Conservation (phyloP, 2,888 invertebrate species). For the Melangyna quadrimaculata region DNA sequence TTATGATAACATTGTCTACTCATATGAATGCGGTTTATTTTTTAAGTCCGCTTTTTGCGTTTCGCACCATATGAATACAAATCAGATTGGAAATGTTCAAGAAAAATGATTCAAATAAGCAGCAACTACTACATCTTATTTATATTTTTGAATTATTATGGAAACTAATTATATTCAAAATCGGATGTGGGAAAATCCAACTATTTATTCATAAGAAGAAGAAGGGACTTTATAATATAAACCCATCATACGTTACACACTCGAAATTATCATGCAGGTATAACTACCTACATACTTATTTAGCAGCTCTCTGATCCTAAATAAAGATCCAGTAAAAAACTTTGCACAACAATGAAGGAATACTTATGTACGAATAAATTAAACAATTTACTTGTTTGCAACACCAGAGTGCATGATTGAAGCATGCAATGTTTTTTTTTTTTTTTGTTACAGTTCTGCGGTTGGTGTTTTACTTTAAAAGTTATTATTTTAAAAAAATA, state of each 20-base stretch:
- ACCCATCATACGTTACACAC: conserved; percentile 16
- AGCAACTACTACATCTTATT: background rate
- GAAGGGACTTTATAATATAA: background rate
- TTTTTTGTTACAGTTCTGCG: conserved; percentile 46
- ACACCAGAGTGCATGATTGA: conserved; percentile 54
- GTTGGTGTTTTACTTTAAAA: conserved; percentile 58
- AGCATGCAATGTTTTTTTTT: conserved; percentile 8
- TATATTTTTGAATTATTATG: conserved; percentile 23
- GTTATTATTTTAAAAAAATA: conserved; percentile 50
- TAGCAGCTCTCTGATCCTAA: background rate
- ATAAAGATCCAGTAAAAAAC: conserved; percentile 29
- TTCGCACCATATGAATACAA: conserved; percentile 67
- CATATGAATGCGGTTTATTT: conserved; percentile 60
- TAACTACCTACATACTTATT: background rate
- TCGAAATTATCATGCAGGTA: background rate
- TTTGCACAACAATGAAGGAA: conserved; percentile 47
- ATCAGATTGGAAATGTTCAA: conserved; percentile 53
- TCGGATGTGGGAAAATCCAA: conserved; percentile 64
- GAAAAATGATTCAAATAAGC: background rate
- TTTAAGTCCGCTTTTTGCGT: conserved; percentile 61
- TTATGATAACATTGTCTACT: conserved; percentile 45
- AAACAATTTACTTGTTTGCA: conserved; percentile 54
- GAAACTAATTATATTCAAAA: conserved; percentile 45
- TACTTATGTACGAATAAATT: conserved; percentile 46
- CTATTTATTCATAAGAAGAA: too few species aligned